These are phyloP conservation scores for Pelecanus crispus DNA, from an alignment of 2,113 vertebrate species.

Conservation along the genomic window DNA sequence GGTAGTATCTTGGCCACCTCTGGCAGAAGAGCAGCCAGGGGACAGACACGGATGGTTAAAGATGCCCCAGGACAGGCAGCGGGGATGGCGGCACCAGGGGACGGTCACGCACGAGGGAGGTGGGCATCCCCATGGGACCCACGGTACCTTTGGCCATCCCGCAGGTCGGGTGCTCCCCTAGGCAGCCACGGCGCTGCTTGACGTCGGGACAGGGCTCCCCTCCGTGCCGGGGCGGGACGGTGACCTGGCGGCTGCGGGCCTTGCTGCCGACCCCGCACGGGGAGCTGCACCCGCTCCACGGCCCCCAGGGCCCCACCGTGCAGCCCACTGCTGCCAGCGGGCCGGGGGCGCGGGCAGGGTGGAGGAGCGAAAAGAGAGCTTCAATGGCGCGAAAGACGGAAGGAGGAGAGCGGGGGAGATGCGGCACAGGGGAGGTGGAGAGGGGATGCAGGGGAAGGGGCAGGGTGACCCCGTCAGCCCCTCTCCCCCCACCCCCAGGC, in stretches of 20 bases:
- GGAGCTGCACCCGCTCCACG: conserved; percentile 82
- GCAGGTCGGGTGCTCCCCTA: conserved; percentile 75
- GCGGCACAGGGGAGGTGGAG: rapidly evolving
- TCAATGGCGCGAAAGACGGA: rapidly evolving
- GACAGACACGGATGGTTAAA: not conserved
- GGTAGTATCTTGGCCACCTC: conserved; percentile 85
- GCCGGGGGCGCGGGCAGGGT: not conserved
- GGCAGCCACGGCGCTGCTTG: conserved; percentile 84
- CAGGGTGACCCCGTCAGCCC: not conserved
- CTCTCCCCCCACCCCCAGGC: not conserved
- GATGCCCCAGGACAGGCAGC: rapidly evolving
- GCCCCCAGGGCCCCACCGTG: conserved; percentile 79
- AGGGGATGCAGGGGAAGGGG: not conserved
- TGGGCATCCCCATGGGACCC: no score
- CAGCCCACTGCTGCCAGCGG: conserved; percentile 77
- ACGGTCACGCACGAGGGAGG: rapidly evolving
- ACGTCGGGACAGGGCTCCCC: conserved; percentile 84
- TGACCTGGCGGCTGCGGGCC: conserved; percentile 80
- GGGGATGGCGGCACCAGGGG: rapidly evolving
- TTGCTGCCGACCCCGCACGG: conserved; percentile 79
- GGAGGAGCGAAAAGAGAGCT: not conserved
- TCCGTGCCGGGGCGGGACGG: conserved; percentile 77
- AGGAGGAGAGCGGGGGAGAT: not conserved
- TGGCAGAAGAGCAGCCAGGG: conserved; percentile 21
- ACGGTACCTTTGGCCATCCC: conserved; percentile 71